These are phyloP conservation scores for Pseudorhombus dupliciocellatus DNA, from an alignment of 2,113 vertebrate species.

Conservation along the genomic window DNA sequence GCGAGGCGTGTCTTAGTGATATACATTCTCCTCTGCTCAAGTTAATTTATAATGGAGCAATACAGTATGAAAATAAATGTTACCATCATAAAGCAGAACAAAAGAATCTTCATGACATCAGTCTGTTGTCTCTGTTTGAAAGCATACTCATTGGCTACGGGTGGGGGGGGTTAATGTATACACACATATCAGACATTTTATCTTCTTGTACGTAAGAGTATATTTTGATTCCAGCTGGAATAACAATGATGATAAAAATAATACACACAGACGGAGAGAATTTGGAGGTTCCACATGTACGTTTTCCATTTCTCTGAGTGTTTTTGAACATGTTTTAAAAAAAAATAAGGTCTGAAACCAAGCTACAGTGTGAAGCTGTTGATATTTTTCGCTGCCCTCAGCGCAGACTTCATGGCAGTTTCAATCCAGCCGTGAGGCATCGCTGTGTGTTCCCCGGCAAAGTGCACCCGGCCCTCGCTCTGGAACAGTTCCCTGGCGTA, in stretches of 20 bases:
- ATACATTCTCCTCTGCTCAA: background rate
- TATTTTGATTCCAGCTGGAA: background rate
- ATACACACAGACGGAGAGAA: background rate
- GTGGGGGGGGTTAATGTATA: too few species aligned
- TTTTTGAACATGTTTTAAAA: background rate
- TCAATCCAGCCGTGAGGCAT: constrained; percentile 88
- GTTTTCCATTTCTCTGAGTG: background rate
- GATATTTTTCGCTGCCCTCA: constrained; percentile 81
- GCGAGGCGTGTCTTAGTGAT: background rate
- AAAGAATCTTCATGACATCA: background rate
- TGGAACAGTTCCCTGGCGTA: constrained; percentile 75
- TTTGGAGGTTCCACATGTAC: background rate
- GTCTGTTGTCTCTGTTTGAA: background rate
- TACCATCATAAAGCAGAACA: background rate
- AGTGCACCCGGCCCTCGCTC: constrained; percentile 79
- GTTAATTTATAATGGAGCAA: background rate
- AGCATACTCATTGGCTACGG: background rate
- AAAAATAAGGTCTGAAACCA: rapidly evolving
- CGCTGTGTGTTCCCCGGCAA: constrained; percentile 86
- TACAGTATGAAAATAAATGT: background rate
- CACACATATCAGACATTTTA: background rate
- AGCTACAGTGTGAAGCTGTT: constrained; percentile 67
- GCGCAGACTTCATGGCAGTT: constrained; percentile 83
- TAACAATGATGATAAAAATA: background rate
- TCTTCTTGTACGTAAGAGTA: background rate